Conservation (phyloP, 2,113 vertebrate genomes). For the Ginglymostoma cirratum region DNA sequence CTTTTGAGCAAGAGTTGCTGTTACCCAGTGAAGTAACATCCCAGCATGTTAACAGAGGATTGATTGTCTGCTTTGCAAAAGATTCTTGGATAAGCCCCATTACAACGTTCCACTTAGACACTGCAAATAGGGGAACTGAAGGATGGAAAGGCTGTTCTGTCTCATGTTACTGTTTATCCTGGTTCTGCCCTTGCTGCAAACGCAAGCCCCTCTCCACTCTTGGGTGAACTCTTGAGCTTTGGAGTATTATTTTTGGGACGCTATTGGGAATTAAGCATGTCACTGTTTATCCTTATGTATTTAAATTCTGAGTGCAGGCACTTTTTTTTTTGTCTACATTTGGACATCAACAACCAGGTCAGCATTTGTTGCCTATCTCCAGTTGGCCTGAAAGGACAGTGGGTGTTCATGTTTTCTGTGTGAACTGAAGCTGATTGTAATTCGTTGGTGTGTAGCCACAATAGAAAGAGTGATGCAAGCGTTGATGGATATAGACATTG, state of each 20-base stretch:
- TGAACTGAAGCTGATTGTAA: neutral
- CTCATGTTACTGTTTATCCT: neutral
- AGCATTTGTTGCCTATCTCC: neutral
- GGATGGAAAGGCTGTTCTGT: neutral
- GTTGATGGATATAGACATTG: neutral
- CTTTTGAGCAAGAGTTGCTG: neutral
- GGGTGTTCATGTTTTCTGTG: neutral
- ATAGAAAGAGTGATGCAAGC: neutral
- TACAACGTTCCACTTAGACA: neutral
- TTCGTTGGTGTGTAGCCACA: neutral
- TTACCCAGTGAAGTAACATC: neutral
- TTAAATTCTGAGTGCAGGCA: neutral
- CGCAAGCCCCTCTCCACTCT: neutral
- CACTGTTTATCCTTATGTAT: neutral
- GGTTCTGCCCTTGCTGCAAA: neutral
- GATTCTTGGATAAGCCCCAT: neutral
- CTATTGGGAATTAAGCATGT: neutral
- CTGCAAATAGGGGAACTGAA: neutral
- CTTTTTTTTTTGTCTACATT: neutral
- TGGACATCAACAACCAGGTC: neutral
- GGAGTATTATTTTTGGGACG: neutral
- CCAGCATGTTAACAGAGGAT: neutral
- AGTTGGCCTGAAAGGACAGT: neutral
- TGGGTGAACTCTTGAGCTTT: neutral
- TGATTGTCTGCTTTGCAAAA: neutral